Evolutionary conservation across 2,888 invertebrate genomes (phyloP).

Genomic region (Amphipyra berbera): DNA sequence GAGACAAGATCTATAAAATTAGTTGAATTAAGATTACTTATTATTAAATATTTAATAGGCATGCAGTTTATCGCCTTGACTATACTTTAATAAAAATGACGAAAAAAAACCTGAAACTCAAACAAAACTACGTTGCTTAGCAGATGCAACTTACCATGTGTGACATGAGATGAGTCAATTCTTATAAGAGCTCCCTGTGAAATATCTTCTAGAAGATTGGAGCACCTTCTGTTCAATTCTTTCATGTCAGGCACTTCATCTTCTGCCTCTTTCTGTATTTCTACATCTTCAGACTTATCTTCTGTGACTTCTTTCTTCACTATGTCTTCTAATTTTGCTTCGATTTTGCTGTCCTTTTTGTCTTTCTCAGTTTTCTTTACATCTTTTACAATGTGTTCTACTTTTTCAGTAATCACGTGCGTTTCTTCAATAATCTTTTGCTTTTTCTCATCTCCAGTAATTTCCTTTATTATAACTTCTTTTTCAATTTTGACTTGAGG

Average conservation of each 20-base stretch:
- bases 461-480: conserved; percentile 51
- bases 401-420: conserved; percentile 30
- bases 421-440: conserved; percentile 57
- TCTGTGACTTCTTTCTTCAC: conserved; percentile 21
- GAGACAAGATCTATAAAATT: conserved; percentile 89
- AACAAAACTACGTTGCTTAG: not conserved
- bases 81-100: too few relatives aligned
- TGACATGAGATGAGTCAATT: conserved; percentile 86
- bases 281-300: conserved; percentile 32
- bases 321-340: conserved; percentile 16
- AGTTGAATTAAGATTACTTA: not conserved
- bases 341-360: conserved; percentile 8
- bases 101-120: too few relatives aligned
- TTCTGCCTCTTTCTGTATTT: conserved; percentile 59
- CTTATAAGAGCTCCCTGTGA: conserved; percentile 86
- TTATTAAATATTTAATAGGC: not conserved
- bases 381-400: conserved; percentile 18
- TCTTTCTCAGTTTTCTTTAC: not conserved
- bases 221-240: conserved; percentile 86
- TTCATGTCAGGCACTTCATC: conserved; percentile 83
- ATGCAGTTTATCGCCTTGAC: not conserved
- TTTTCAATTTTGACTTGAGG: conserved; percentile 43
- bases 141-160: conserved; percentile 76
- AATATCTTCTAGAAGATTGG: conserved; percentile 87
- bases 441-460: conserved; percentile 43